Evolutionary conservation across 2,113 vertebrate species (phyloP).

Genomic region (Pollachius pollachius): DNA sequence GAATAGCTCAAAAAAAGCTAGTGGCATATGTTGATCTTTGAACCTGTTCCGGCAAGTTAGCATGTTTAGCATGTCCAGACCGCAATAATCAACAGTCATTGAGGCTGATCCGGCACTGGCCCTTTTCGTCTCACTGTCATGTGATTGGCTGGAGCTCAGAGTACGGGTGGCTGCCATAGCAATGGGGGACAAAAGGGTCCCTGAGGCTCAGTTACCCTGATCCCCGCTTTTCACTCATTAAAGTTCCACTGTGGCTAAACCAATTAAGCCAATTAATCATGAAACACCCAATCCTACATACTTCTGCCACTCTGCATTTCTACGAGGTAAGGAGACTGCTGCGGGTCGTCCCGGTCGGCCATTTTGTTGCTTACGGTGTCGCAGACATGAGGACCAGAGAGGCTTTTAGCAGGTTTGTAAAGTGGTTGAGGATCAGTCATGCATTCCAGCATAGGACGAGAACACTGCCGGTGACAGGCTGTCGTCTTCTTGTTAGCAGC

Average conservation of each 20-base stretch:
- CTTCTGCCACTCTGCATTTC: constrained; percentile 34
- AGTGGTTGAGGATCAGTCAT: no score
- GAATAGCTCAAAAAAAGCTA: no score
- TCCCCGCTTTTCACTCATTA: constrained; percentile 42
- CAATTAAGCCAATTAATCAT: constrained; percentile 66
- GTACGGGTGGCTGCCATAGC: constrained; percentile 10
- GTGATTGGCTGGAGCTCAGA: constrained; percentile 46
- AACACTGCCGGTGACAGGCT: no score
- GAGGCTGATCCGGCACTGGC: no score
- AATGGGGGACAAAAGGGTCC: constrained; percentile 47
- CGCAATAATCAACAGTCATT: no score
- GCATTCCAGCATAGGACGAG: no score
- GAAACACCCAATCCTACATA: constrained; percentile 51
- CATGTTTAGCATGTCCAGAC: no score
- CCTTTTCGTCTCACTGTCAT: constrained; percentile 10
- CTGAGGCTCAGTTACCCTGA: constrained; percentile 50
- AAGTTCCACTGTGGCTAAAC: constrained; percentile 51
- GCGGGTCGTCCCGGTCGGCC: no score
- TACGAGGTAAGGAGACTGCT: constrained; percentile 21
- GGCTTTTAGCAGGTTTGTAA: no score
- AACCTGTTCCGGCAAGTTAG: no score
- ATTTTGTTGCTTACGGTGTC: not conserved
- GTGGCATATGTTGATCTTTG: no score
- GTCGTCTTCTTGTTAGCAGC: no score
- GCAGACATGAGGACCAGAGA: constrained; percentile 26